Conservation (phyloP, 2,797 vertebrate species). For the Chiroxiphia lanceolata region DNA sequence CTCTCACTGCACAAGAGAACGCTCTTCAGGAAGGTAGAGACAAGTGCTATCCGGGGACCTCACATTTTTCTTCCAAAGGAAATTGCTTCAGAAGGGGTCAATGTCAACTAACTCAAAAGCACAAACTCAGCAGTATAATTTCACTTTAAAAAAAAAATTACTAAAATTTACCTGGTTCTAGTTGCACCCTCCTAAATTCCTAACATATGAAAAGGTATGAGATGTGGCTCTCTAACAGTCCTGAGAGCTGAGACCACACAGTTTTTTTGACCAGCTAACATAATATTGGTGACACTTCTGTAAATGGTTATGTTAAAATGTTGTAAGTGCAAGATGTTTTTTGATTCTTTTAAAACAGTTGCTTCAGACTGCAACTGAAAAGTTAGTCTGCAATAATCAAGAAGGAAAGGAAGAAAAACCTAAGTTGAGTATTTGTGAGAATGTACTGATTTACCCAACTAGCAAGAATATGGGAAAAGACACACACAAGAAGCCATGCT, state of each 20-base stretch:
- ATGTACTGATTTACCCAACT: background rate
- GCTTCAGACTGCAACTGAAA: background rate
- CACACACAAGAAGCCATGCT: background rate
- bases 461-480: background rate
- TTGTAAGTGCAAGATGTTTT: background rate
- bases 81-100: background rate
- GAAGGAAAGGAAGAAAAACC: background rate
- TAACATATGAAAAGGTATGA: background rate
- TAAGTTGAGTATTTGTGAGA: background rate
- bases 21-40: background rate
- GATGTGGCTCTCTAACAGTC: background rate
- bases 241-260: background rate
- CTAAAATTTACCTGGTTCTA: background rate
- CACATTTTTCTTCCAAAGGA: background rate
- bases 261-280: background rate
- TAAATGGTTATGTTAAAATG: background rate
- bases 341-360: background rate
- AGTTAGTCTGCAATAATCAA: background rate
- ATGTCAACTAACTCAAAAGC: background rate
- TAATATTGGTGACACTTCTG: background rate
- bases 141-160: background rate
- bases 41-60: background rate
- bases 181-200: background rate
- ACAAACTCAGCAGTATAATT: background rate
- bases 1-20: accelerated